Conservation (phyloP, 2,888 invertebrate species). For the Apamea sordens region DNA sequence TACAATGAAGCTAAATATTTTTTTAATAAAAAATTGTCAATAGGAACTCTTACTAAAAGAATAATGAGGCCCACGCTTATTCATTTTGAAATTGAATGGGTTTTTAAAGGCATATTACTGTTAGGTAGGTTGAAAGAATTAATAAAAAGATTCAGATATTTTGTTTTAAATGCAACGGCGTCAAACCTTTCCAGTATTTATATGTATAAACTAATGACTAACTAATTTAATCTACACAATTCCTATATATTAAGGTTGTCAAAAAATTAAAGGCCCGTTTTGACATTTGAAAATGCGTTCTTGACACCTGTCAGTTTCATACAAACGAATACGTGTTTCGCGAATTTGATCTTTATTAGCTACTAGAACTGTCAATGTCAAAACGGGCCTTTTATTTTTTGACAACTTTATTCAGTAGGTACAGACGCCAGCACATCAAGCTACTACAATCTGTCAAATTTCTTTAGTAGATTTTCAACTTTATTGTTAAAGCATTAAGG, state of each 20-base stretch:
- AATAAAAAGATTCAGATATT: not conserved
- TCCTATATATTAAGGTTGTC: too few relatives aligned
- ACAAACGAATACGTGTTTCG: too few relatives aligned
- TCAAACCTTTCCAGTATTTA: not conserved
- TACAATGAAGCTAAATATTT: not conserved
- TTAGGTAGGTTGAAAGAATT: not conserved
- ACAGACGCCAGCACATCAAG: too few relatives aligned
- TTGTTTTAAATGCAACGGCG: not conserved
- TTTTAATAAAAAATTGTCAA: not conserved
- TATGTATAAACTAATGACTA: not conserved
- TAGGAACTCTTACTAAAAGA: not conserved
- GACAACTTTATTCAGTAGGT: not conserved
- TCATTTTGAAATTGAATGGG: not conserved
- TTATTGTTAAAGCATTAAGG: too few relatives aligned
- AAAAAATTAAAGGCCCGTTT: too few relatives aligned
- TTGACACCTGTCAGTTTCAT: too few relatives aligned
- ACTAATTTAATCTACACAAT: constrained; percentile 5
- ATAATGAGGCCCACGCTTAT: not conserved
- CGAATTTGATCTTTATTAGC: too few relatives aligned
- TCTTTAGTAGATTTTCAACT: too few relatives aligned
- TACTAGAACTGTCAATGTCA: too few relatives aligned
- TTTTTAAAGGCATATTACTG: not conserved
- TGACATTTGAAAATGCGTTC: too few relatives aligned
- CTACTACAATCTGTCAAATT: too few relatives aligned
- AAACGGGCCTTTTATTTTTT: too few relatives aligned